These are phyloP conservation scores for Epicampocera succincta DNA, from an alignment of 2,888 invertebrate genomes.

Conservation along the genomic window DNA sequence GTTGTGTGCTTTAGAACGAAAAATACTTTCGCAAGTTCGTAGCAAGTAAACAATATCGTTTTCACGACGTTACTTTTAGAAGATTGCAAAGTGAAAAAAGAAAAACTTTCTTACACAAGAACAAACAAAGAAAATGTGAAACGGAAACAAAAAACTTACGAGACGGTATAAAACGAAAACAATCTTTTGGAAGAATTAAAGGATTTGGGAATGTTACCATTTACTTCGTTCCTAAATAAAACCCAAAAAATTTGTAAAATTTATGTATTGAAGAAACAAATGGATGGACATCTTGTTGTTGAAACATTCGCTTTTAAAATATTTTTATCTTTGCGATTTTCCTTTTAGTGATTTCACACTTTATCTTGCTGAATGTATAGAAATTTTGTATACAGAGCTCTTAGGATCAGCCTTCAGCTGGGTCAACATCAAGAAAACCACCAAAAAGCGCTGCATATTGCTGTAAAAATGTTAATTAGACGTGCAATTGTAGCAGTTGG, in stretches of 20 bases:
- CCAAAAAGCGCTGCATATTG: too few species aligned
- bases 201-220: conserved; percentile 53
- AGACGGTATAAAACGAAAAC: conserved; percentile 5
- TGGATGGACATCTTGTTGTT: neutral
- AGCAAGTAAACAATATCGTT: conserved; percentile 64
- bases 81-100: conserved; percentile 13
- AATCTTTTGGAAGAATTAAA: conserved; percentile 50
- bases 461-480: too few species aligned
- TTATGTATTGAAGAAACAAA: neutral
- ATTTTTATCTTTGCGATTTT: too few species aligned
- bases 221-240: conserved; percentile 30
- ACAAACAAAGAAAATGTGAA: conserved; percentile 37
- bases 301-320: too few species aligned
- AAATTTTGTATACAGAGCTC: too few species aligned
- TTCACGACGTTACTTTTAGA: conserved; percentile 53
- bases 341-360: too few species aligned
- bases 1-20: conserved; percentile 49
- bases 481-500: too few species aligned
- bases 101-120: conserved; percentile 41
- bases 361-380: too few species aligned
- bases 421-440: too few species aligned
- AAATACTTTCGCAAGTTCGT: conserved; percentile 46
- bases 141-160: conserved; percentile 40
- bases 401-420: too few species aligned
- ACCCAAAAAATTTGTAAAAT: conserved; percentile 25